A percentile compares a stretch with the other conserved stretches of the same genome.
Conservation (phyloP, 2,113 vertebrate genomes). For the Campylorhamphus procurvoides region DNA sequence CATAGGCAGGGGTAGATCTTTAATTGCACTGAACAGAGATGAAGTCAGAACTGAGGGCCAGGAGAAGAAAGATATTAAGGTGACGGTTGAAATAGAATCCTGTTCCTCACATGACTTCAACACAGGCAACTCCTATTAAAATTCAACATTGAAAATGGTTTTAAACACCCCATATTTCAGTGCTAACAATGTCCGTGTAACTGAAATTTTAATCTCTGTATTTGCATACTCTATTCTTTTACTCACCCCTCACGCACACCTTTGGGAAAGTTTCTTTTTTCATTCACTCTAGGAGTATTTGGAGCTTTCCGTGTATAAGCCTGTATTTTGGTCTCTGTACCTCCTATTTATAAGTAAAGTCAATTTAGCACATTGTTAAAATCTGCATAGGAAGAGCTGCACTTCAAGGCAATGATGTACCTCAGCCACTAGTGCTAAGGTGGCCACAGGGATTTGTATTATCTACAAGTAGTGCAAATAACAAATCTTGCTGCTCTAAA, state of each 20-base stretch:
- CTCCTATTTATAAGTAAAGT: not conserved
- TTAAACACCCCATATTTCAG: not conserved
- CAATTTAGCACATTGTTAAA: rapidly evolving
- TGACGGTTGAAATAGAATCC: not conserved
- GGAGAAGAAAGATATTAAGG: not conserved
- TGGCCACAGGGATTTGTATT: not conserved
- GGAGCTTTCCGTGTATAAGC: not conserved
- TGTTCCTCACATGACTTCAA: not conserved
- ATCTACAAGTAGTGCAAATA: not conserved
- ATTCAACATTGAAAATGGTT: not conserved
- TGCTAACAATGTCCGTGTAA: not conserved
- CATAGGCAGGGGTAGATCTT: not conserved
- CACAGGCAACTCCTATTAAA: not conserved
- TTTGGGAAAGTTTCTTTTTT: not conserved
- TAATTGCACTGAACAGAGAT: not conserved
- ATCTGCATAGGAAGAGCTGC: not conserved
- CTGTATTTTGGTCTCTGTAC: not conserved
- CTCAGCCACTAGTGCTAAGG: not conserved
- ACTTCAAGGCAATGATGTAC: not conserved
- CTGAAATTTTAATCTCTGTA: not conserved
- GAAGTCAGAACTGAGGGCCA: not conserved
- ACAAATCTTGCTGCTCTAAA: not conserved
- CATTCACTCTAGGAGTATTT: not conserved
- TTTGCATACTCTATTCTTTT: not conserved
- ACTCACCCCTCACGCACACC: rapidly evolving